Conservation (phyloP, 53 echinoderm and acorn worm genomes). For the Paelopatides confundens region DNA sequence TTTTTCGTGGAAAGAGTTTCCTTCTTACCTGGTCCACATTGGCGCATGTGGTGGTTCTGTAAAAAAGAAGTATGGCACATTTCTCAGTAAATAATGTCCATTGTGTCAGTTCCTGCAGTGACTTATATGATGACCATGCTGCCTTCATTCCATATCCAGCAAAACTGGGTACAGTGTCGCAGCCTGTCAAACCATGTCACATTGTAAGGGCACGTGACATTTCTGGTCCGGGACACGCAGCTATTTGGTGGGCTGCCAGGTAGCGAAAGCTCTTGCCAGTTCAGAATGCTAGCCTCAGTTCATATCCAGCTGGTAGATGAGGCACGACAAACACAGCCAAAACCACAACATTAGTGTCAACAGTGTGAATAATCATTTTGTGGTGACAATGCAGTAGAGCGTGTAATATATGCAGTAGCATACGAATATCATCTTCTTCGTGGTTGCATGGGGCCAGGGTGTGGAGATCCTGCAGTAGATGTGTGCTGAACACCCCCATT, state of each 20-base stretch:
- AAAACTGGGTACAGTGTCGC: conserved; percentile 59
- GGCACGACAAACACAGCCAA: conserved; percentile 24
- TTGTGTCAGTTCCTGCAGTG: no score
- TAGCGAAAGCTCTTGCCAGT: conserved; percentile 42
- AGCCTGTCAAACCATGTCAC: conserved; percentile 61
- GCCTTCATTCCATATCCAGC: conserved; percentile 53
- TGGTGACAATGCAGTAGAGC: background rate
- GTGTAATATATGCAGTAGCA: background rate
- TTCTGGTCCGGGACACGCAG: background rate
- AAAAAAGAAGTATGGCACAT: no score
- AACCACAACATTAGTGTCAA: conserved; percentile 69
- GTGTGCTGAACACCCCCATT: background rate
- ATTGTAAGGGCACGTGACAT: conserved; percentile 17
- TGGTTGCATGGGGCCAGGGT: conserved; percentile 15
- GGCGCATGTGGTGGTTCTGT: no score
- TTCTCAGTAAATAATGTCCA: no score
- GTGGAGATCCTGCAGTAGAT: background rate
- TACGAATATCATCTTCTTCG: background rate
- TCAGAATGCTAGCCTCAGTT: conserved; percentile 67
- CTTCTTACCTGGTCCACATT: no score
- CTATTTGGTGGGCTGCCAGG: conserved; percentile 12
- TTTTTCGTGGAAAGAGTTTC: no score
- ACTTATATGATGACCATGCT: no score
- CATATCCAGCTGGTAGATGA: background rate
- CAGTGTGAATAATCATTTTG: conserved; percentile 26